phyloP scores from a whole-genome alignment of 2,797 vertebrate species.

The Micrastur ruficollis region DNA sequence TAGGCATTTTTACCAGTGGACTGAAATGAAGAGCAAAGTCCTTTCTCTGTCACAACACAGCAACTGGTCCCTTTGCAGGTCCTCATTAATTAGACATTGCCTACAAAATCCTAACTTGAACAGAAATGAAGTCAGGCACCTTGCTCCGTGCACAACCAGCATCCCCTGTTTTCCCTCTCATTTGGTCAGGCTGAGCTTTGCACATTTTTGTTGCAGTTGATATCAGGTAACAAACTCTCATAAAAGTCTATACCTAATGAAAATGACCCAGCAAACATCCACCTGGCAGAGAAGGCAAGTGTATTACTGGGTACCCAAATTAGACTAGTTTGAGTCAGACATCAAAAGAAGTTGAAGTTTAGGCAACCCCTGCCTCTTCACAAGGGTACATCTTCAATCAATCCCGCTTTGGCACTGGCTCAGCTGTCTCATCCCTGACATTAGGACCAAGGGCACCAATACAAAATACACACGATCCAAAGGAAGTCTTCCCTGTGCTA shows the following conservation, averaged over 20 bases:
- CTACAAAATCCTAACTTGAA: neutral
- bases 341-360: neutral
- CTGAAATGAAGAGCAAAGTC: neutral
- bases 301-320: neutral
- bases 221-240: neutral
- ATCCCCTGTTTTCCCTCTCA: neutral
- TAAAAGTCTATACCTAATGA: neutral
- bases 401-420: neutral
- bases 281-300: neutral
- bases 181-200: neutral
- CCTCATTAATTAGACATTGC: neutral
- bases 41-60: neutral
- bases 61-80: neutral
- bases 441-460: neutral
- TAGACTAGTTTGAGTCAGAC: slow-evolving; percentile 8
- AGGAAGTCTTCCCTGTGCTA: neutral
- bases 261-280: neutral
- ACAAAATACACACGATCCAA: neutral
- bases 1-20: neutral
- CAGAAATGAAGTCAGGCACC: neutral
- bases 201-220: neutral
- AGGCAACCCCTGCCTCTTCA: neutral
- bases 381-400: slow-evolving; percentile 30
- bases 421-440: neutral
- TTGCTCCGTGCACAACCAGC: neutral